These are phyloP conservation scores for Nerophis ophidion DNA, from an alignment of 2,113 vertebrate species.

Conservation along the genomic window DNA sequence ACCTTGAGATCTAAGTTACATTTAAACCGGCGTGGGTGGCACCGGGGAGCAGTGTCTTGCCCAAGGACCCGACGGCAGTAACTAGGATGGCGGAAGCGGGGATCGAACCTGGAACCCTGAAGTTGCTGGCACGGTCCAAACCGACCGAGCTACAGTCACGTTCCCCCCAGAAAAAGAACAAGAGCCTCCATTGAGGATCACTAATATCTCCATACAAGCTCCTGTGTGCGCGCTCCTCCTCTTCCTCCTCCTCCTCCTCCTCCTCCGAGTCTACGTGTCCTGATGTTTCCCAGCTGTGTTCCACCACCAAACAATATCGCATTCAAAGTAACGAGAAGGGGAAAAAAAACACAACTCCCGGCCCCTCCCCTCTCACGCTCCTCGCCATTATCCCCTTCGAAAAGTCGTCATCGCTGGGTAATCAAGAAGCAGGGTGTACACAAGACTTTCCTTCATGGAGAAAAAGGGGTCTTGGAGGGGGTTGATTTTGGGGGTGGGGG, in stretches of 20 bases:
- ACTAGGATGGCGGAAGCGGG: too few relatives aligned
- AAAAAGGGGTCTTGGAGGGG: too few relatives aligned
- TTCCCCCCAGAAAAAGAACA: slow-evolving; percentile 4
- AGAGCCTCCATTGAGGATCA: slow-evolving; percentile 24
- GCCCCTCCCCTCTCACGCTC: slow-evolving; percentile 37
- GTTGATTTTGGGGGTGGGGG: slow-evolving; percentile 2
- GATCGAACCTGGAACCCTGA: too few relatives aligned
- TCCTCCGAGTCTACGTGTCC: slow-evolving; percentile 46
- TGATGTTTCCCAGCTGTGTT: slow-evolving; percentile 78
- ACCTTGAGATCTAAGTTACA: too few relatives aligned
- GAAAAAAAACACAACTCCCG: slow-evolving; percentile 23
- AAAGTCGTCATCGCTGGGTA: slow-evolving; percentile 55
- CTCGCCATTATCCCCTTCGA: slow-evolving; percentile 47
- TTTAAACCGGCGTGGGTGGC: too few relatives aligned
- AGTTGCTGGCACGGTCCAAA: too few relatives aligned
- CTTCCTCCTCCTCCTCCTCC: background rate
- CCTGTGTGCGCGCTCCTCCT: slow-evolving; percentile 4
- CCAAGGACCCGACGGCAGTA: too few relatives aligned
- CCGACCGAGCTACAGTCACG: too few relatives aligned
- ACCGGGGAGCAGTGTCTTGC: too few relatives aligned
- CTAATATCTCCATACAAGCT: slow-evolving; percentile 38
- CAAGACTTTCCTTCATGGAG: slow-evolving; percentile 67
- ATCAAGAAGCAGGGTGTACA: slow-evolving; percentile 69
- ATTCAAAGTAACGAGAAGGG: slow-evolving; percentile 59
- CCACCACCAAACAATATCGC: slow-evolving; percentile 73